These are phyloP conservation scores for Coenobita brevimanus DNA, from an alignment of 1,140 invertebrate species.

Conservation along the genomic window DNA sequence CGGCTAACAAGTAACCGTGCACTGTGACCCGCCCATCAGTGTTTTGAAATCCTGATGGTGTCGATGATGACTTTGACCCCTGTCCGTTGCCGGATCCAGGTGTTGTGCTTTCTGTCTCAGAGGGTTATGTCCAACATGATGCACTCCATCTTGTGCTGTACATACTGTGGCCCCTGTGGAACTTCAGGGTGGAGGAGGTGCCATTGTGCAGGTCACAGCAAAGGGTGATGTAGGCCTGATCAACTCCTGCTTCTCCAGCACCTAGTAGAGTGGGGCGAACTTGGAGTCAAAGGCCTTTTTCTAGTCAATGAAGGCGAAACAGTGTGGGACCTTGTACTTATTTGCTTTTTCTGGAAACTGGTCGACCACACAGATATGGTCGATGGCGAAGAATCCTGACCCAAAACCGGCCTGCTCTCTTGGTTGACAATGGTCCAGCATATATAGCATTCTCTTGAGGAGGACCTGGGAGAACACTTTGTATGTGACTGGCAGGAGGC, in stretches of 20 bases:
- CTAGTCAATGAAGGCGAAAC: background rate
- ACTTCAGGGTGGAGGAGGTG: background rate
- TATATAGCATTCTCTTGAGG: background rate
- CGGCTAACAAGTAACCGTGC: background rate
- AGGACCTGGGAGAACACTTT: background rate
- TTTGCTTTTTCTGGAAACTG: background rate
- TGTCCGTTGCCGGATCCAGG: too few relatives aligned
- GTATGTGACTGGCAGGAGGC: too few relatives aligned
- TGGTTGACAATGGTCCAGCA: background rate
- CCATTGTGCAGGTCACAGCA: background rate
- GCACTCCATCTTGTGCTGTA: background rate
- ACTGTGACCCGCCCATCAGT: background rate
- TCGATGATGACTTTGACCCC: background rate
- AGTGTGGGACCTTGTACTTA: conserved; percentile 19
- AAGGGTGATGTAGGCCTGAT: background rate
- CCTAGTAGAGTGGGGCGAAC: background rate
- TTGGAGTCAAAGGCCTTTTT: background rate
- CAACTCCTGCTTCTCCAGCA: background rate
- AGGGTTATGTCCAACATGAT: background rate
- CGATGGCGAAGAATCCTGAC: background rate
- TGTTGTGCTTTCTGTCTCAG: background rate
- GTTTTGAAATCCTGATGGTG: background rate
- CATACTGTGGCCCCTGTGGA: background rate
- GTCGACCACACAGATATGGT: background rate
- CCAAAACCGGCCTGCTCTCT: background rate